Evolutionary conservation across 2,888 invertebrate species (phyloP).

Genomic region (Rhynchonema sp.): DNA sequence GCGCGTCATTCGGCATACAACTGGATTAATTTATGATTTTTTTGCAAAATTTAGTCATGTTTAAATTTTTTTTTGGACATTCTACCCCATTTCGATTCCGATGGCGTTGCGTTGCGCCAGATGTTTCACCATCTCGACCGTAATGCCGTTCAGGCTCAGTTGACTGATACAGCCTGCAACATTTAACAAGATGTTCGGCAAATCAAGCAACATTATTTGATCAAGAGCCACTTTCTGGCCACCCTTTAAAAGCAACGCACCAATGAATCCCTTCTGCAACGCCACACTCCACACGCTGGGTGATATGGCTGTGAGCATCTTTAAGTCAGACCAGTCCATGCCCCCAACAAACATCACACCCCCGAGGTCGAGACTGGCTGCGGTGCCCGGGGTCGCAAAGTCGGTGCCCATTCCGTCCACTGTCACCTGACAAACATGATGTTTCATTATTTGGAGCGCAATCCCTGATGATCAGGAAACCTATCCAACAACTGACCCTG

Average conservation of each 20-base stretch:
- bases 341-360: conserved; percentile 49
- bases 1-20: conserved; percentile 47
- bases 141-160: conserved; percentile 62
- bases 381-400: conserved; percentile 57
- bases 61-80: too few species aligned
- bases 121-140: conserved; percentile 66
- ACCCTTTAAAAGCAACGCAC: background rate
- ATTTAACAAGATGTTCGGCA: background rate
- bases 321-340: background rate
- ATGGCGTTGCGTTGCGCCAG: conserved; percentile 75
- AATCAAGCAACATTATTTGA: background rate
- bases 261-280: background rate
- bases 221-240: background rate
- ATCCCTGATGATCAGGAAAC: too few species aligned
- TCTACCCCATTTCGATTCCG: conserved; percentile 64
- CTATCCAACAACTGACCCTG: too few species aligned
- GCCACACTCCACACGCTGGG: background rate
- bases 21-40: too few species aligned
- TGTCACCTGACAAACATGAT: too few species aligned
- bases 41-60: too few species aligned
- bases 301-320: background rate
- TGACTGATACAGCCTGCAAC: conserved; percentile 70
- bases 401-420: conserved; percentile 32
- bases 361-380: conserved; percentile 56
- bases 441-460: too few species aligned